Conservation (phyloP, 2,797 vertebrate species). For the Neosalanx taihuensis region DNA sequence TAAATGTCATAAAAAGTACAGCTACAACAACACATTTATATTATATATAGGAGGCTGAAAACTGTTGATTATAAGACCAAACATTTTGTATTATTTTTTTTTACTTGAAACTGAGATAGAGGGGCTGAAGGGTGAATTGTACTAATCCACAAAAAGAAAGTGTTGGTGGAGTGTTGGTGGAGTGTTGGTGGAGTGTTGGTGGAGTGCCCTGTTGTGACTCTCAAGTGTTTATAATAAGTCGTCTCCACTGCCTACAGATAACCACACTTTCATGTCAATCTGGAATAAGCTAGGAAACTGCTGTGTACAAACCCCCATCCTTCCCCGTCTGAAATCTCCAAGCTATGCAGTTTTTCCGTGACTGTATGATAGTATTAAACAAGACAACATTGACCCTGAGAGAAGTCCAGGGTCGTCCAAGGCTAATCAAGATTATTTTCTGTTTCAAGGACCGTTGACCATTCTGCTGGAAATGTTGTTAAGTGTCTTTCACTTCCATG, state of each 20-base stretch:
- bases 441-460: constrained; percentile 53
- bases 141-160: constrained; percentile 45
- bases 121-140: neutral
- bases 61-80: neutral
- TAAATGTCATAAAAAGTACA: neutral
- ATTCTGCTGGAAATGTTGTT: constrained; percentile 21
- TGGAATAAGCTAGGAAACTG: constrained; percentile 62
- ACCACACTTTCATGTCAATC: constrained; percentile 62
- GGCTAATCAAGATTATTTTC: constrained; percentile 62
- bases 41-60: neutral
- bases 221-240: constrained; percentile 66
- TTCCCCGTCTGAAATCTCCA: constrained; percentile 65
- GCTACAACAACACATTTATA: neutral
- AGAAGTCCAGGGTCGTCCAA: constrained; percentile 31
- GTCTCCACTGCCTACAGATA: constrained; percentile 55
- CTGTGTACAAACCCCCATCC: constrained; percentile 51
- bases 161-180: no score
- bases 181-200: constrained; percentile 53
- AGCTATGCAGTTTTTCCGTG: constrained; percentile 65
- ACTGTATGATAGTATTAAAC: constrained; percentile 40
- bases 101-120: neutral
- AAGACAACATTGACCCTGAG: constrained; percentile 36
- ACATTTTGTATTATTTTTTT: neutral
- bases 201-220: constrained; percentile 53
- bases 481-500: neutral